Conservation (phyloP, 2,797 vertebrate species). For the Trichosurus vulpecula region DNA sequence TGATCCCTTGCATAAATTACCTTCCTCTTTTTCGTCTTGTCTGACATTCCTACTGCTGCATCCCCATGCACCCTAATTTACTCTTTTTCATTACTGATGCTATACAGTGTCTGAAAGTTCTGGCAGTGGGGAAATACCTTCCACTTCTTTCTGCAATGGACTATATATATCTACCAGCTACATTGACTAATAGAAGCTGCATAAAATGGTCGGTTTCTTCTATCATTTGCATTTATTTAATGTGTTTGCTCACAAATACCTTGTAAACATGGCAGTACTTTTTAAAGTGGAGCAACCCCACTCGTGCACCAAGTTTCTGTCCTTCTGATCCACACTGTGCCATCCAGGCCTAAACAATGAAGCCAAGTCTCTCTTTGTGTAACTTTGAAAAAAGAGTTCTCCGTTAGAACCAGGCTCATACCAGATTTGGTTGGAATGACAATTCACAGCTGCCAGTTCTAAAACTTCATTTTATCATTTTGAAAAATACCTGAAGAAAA, state of each 20-base stretch:
- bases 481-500: slow-evolving; percentile 3
- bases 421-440: slow-evolving; percentile 34
- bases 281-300: slow-evolving; percentile 1
- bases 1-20: slow-evolving; percentile 3
- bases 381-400: neutral
- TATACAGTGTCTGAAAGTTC: neutral
- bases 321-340: neutral
- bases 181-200: neutral
- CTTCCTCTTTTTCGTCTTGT: slow-evolving; percentile 36
- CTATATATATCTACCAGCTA: neutral
- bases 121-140: slow-evolving; percentile 13
- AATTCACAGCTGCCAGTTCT: slow-evolving; percentile 31
- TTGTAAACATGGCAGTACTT: slow-evolving; percentile 34
- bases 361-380: slow-evolving; percentile 3
- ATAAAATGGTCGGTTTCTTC: slow-evolving; percentile 30
- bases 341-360: slow-evolving; percentile 1
- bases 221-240: slow-evolving; percentile 31
- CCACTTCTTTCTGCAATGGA: neutral
- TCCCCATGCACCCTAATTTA: neutral
- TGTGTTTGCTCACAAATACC: slow-evolving; percentile 39
- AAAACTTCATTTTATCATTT: slow-evolving; percentile 45
- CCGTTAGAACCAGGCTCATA: slow-evolving; percentile 33
- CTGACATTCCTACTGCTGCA: slow-evolving; percentile 40
- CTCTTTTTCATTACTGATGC: neutral
- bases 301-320: neutral